These are phyloP conservation scores for Monopis laevigella DNA, from an alignment of 2,888 invertebrate genomes.

Conservation along the genomic window DNA sequence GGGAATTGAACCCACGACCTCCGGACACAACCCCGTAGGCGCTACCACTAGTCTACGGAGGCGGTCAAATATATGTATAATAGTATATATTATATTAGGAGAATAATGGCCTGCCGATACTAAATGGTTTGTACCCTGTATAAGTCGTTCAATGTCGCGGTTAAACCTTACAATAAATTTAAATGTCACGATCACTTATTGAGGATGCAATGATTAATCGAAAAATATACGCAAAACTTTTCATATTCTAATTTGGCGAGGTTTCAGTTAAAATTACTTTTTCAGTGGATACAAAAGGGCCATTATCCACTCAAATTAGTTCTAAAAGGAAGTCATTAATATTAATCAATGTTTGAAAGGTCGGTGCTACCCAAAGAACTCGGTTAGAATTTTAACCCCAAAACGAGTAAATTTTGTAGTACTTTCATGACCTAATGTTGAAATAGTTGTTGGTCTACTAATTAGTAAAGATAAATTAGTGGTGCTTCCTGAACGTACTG, in stretches of 20 bases:
- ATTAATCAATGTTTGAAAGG: constrained; percentile 56
- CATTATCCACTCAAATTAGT: constrained; percentile 63
- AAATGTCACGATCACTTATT: constrained; percentile 1
- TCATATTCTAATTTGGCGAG: constrained; percentile 42
- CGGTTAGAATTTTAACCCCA: constrained; percentile 8
- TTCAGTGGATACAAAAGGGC: constrained; percentile 55
- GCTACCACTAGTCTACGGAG: too few relatives aligned
- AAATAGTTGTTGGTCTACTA: not conserved
- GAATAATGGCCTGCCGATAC: too few relatives aligned
- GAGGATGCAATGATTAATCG: constrained; percentile 37
- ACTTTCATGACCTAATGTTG: not conserved
- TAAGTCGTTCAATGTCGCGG: constrained; percentile 5
- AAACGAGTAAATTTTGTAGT: constrained; percentile 6
- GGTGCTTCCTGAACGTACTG: too few relatives aligned
- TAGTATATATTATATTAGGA: too few relatives aligned
- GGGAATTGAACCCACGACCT: too few relatives aligned
- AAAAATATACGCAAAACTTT: constrained; percentile 32
- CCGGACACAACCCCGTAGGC: too few relatives aligned
- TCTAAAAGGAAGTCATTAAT: constrained; percentile 56
- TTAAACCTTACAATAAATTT: too few relatives aligned
- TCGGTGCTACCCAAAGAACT: constrained; percentile 17
- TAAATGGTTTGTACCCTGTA: too few relatives aligned
- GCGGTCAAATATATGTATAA: too few relatives aligned
- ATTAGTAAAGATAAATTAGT: not conserved
- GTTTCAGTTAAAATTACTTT: constrained; percentile 50